phyloP scores from a whole-genome alignment of 2,113 vertebrate genomes.

The Plecturocebus donacophilus region DNA sequence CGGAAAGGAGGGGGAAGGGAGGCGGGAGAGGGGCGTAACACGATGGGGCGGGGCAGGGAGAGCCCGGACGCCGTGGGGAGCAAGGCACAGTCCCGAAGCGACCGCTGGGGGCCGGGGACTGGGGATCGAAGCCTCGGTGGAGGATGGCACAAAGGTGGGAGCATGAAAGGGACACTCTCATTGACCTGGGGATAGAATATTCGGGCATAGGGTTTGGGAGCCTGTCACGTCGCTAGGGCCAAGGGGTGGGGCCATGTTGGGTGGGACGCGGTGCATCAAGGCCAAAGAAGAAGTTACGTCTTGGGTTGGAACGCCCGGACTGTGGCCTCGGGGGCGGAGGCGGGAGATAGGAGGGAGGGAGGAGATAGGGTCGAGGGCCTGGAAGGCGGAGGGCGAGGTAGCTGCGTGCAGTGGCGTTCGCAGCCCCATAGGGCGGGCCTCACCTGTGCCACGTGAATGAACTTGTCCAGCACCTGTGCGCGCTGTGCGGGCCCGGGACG shows the following conservation, averaged over 20 bases:
- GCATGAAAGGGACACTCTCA: background rate
- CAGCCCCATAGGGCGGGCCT: background rate
- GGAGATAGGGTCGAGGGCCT: rapidly evolving
- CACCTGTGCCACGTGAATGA: conserved; percentile 94
- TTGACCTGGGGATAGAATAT: background rate
- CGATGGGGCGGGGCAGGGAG: background rate
- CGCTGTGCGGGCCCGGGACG: conserved; percentile 92
- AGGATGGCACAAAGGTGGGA: background rate
- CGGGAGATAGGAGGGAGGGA: too few relatives aligned
- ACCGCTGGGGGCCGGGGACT: background rate
- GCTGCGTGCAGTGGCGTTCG: background rate
- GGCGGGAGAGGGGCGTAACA: background rate
- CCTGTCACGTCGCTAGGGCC: background rate
- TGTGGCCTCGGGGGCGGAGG: background rate
- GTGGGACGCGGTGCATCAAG: background rate
- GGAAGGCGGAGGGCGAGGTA: background rate
- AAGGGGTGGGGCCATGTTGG: background rate
- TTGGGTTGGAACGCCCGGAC: background rate
- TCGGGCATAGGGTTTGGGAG: background rate
- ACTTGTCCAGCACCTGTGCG: conserved; percentile 94
- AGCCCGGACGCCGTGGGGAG: rapidly evolving
- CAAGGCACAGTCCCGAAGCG: background rate
- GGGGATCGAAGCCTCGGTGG: background rate
- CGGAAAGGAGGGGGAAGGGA: background rate
- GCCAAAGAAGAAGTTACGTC: background rate